Evolutionary conservation across 2,888 invertebrate genomes (phyloP).

Genomic region (Labia minor): DNA sequence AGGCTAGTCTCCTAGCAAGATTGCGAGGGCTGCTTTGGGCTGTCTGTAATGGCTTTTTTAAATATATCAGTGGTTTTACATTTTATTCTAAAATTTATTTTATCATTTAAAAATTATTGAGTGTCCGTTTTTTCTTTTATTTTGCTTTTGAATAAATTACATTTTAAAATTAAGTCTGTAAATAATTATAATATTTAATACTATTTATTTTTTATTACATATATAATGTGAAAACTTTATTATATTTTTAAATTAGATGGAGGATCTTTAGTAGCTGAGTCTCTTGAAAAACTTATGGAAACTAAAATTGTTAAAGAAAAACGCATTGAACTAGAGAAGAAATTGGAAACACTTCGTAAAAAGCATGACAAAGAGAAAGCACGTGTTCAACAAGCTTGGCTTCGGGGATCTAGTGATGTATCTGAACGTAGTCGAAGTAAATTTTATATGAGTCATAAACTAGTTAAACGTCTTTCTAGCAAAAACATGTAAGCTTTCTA

Average conservation of each 20-base stretch:
- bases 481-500: conserved; percentile 60
- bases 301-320: conserved; percentile 76
- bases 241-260: conserved; percentile 27
- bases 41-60: too few relatives aligned
- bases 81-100: too few relatives aligned
- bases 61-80: too few relatives aligned
- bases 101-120: too few relatives aligned
- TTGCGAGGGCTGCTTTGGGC: too few relatives aligned
- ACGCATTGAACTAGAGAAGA: conserved; percentile 72
- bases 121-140: too few relatives aligned
- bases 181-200: too few relatives aligned
- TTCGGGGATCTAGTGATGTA: conserved; percentile 47
- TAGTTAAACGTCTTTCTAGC: conserved; percentile 64
- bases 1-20: too few relatives aligned
- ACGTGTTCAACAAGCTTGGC: conserved; percentile 40
- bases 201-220: too few relatives aligned
- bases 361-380: conserved; percentile 61
- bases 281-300: conserved; percentile 66
- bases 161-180: too few relatives aligned
- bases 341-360: conserved; percentile 67
- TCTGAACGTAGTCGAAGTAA: conserved; percentile 55
- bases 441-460: conserved; percentile 60
- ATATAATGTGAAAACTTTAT: too few relatives aligned
- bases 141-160: too few relatives aligned
- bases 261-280: conserved; percentile 60